Base-by-base conservation (phyloP, 1,140 invertebrate genomes). In the Ips nitidus region DNA sequence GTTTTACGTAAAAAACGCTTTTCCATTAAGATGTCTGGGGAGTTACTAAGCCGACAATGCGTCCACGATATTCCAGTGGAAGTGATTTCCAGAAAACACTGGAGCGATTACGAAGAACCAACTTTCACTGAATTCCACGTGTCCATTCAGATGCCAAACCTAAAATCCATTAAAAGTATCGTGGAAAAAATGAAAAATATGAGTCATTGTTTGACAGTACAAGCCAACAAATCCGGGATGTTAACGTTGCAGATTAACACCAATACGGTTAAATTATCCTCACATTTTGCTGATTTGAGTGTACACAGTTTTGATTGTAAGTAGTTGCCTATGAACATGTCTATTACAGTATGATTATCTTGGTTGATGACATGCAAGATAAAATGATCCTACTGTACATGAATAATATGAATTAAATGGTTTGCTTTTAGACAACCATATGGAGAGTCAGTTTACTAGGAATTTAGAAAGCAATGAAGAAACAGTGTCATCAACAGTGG, bases 61-160 rank as follows among this genome's bases (percentile, higher is more conserved):
- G 86, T 90, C 2, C 93, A 96, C 80, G 93, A 96, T 81, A 88
- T 95, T 58, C 92, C 93, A 5, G 90, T 94, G 3, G 83, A 83
- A 67, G 86, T 95, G 1, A 88, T 95, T 70, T 87, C 91, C 4
- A 84, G 88, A 64, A 87, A 89, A 75, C 83, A 91, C 71, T 95
- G 93, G 93, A 75, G 80, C 2, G 86, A 90, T 43, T 94, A 89
- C 79, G 82, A 88, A 66, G 88, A 94, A 76, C 94, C 94, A 7
- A 81, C 82, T 61, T 84, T 91, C 72, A 89, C 89, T 4, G 80
- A 87, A 55, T 93, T 90, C 80, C 87, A 94, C 85, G 90, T 94
- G 61, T 89, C 90, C 42, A 86, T 94, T 70, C 86, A 90, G 66
- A 82, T 94, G 81, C 92, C 93, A 6, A 81, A 87, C 42, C 79